Percentiles rank a stretch among this genome's conserved stretches.
Conservation (phyloP, 2,888 invertebrate species). For the Pantelozetes paolii region DNA sequence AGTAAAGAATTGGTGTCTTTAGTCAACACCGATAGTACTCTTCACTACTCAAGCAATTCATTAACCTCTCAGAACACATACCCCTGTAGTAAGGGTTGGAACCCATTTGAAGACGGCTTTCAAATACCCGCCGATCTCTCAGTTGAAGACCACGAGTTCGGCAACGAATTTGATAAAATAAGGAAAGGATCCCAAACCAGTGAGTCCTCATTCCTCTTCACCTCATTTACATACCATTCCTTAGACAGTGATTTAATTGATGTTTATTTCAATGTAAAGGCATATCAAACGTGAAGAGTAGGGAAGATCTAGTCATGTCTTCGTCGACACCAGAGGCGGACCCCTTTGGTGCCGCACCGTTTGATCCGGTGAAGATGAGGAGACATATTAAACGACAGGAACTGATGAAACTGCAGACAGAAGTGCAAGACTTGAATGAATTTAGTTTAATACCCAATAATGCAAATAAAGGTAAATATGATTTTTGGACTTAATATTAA, state of each 20-base stretch:
- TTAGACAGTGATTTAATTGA: constrained; percentile 2
- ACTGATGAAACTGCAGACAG: constrained; percentile 8
- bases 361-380: constrained; percentile 51
- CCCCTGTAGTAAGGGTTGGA: constrained; percentile 59
- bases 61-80: constrained; percentile 10
- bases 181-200: constrained; percentile 72
- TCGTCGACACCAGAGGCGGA: constrained; percentile 61
- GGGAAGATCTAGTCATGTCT: constrained; percentile 65
- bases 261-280: constrained; percentile 53
- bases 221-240: too few relatives aligned
- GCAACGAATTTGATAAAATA: constrained; percentile 76
- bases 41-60: background rate
- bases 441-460: constrained; percentile 11
- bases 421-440: constrained; percentile 5
- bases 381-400: constrained; percentile 31
- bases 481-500: constrained; percentile 44
- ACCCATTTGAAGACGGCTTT: constrained; percentile 70
- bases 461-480: constrained; percentile 36
- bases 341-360: constrained; percentile 77
- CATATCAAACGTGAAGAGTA: constrained; percentile 65
- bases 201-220: constrained; percentile 54
- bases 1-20: constrained; percentile 61
- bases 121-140: constrained; percentile 66
- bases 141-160: constrained; percentile 71
- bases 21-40: constrained; percentile 20